These are phyloP conservation scores for Cephalophus harveyi DNA, from an alignment of 2,113 vertebrate genomes.

Conservation along the genomic window DNA sequence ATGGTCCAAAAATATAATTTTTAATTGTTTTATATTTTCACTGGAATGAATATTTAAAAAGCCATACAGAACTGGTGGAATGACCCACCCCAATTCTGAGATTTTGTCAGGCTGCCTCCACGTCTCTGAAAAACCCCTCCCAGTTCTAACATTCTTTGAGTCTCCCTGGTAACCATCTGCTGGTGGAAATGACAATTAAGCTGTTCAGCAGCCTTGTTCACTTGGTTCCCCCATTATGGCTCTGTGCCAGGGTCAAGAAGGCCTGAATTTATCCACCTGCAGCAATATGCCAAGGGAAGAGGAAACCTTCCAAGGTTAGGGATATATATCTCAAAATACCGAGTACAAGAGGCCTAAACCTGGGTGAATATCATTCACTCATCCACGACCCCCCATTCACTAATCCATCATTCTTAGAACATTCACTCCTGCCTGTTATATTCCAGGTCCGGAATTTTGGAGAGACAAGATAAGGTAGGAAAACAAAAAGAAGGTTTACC, in stretches of 20 bases:
- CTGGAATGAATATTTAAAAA: neutral
- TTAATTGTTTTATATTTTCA: neutral
- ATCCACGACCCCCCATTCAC: neutral
- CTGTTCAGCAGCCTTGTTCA: slow-evolving; percentile 59
- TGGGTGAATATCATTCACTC: too few relatives aligned
- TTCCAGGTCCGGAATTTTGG: neutral
- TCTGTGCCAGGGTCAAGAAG: slow-evolving; percentile 54
- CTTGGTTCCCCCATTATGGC: slow-evolving; percentile 35
- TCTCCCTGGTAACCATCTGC: slow-evolving; percentile 73
- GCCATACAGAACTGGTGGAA: neutral
- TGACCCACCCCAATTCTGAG: neutral
- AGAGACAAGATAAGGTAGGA: neutral
- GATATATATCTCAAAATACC: neutral
- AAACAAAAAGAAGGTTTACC: neutral
- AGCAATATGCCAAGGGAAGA: neutral
- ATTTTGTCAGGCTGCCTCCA: slow-evolving; percentile 7
- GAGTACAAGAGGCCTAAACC: neutral
- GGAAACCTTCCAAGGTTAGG: neutral
- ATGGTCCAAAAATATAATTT: neutral
- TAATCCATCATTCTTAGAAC: neutral
- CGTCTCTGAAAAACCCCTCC: slow-evolving; percentile 30
- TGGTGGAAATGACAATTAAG: slow-evolving; percentile 71
- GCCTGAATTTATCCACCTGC: neutral
- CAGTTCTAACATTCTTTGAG: slow-evolving; percentile 47
- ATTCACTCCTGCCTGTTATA: neutral